phyloP scores from a whole-genome alignment of 2,888 invertebrate genomes.

The Panopea generosa region DNA sequence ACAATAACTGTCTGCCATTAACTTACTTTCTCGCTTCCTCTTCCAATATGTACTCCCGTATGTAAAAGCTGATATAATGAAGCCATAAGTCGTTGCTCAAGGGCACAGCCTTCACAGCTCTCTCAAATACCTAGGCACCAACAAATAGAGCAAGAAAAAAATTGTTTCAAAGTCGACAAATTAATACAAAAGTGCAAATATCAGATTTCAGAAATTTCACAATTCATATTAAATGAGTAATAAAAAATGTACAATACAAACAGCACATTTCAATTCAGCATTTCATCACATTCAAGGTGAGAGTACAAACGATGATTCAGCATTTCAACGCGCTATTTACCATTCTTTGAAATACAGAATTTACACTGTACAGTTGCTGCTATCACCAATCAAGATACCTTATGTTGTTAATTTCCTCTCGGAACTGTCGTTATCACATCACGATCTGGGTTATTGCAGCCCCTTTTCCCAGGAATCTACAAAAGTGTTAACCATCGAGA shows the following conservation, averaged over 20 bases:
- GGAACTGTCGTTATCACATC: too few species aligned
- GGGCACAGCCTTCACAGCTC: conserved; percentile 97
- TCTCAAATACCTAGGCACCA: conserved; percentile 94
- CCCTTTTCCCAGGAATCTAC: conserved; percentile 8
- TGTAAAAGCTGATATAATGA: conserved; percentile 90
- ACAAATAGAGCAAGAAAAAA: conserved; percentile 14
- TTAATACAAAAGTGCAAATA: conserved; percentile 6
- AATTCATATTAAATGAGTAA: not conserved
- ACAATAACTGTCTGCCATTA: too few species aligned
- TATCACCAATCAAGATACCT: too few species aligned
- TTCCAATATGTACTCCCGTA: conserved; percentile 58
- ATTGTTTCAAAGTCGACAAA: too few species aligned
- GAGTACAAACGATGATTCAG: conserved; percentile 5
- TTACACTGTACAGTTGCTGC: too few species aligned
- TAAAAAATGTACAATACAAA: conserved; percentile 46
- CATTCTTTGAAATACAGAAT: too few species aligned
- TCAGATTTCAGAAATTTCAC: too few species aligned
- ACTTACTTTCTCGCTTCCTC: conserved; percentile 76
- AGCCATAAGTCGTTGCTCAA: conserved; percentile 99
- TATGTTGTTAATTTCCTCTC: too few species aligned
- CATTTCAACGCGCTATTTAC: too few species aligned
- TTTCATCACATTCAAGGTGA: too few species aligned
- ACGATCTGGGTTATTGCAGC: too few species aligned
- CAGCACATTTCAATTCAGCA: conserved; percentile 29
- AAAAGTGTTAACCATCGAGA: conserved; percentile 7